Evolutionary conservation across 2,888 invertebrate species (phyloP).

Genomic region (Drosophila neonasuta): DNA sequence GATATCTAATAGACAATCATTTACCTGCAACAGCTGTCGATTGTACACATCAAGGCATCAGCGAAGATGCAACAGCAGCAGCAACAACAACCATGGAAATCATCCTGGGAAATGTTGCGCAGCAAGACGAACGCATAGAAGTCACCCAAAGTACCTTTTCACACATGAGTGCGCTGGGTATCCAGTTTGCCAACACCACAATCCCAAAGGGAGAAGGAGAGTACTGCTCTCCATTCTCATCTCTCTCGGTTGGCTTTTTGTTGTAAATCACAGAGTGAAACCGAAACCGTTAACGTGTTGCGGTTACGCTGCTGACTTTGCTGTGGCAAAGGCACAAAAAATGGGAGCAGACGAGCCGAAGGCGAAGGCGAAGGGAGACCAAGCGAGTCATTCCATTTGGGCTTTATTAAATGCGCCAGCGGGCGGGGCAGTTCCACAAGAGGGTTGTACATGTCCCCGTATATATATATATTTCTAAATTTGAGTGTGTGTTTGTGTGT

Average conservation of each 20-base stretch:
- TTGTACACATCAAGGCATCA: constrained; percentile 31
- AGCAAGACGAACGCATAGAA: constrained; percentile 9
- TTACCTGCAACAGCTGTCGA: constrained; percentile 1
- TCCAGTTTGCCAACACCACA: constrained; percentile 15
- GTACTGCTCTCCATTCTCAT: no score
- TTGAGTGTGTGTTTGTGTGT: constrained; percentile 1
- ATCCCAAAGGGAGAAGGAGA: background rate
- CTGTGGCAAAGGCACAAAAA: constrained; percentile 36
- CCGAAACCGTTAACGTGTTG: constrained; percentile 79
- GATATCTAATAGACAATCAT: constrained; percentile 17
- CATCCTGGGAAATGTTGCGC: constrained; percentile 39
- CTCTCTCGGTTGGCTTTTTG: constrained; percentile 41
- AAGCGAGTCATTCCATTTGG: constrained; percentile 75
- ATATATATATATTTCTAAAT: constrained; percentile 5
- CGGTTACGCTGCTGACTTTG: constrained; percentile 71
- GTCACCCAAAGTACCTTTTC: constrained; percentile 72
- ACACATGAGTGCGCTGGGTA: constrained; percentile 67
- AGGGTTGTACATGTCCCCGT: constrained; percentile 24
- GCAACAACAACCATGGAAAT: constrained; percentile 15
- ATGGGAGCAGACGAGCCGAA: constrained; percentile 20
- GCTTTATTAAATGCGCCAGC: constrained; percentile 73
- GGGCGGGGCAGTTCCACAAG: constrained; percentile 29
- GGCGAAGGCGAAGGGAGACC: constrained; percentile 9
- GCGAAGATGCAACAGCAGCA: constrained; percentile 50
- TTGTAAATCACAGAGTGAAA: constrained; percentile 75